Conservation (phyloP, 2,113 vertebrate genomes). For the Ceratotherium simum region DNA sequence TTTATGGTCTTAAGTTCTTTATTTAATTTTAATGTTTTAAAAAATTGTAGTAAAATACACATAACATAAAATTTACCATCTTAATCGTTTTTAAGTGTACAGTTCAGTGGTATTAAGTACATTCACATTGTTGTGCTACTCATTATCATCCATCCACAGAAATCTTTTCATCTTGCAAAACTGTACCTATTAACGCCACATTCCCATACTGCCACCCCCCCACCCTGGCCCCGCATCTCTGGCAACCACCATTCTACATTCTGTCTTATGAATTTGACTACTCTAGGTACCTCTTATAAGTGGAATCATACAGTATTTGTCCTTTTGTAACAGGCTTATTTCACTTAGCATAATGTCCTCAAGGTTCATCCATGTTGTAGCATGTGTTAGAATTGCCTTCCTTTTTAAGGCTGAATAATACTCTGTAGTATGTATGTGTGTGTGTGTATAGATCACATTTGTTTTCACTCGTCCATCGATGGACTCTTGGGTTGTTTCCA, state of each 20-base stretch:
- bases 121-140: not conserved
- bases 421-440: not conserved
- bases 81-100: not conserved
- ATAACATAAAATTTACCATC: not conserved
- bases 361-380: not conserved
- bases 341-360: not conserved
- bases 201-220: not conserved
- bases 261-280: not conserved
- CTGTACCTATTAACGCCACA: not conserved
- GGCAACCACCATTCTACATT: not conserved
- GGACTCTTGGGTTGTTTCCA: not conserved
- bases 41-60: not conserved
- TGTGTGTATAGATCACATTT: not conserved
- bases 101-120: not conserved
- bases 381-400: not conserved
- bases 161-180: not conserved
- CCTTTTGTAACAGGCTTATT: not conserved
- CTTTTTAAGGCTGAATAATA: not conserved
- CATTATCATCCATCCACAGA: not conserved
- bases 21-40: constrained; percentile 53
- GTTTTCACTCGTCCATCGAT: not conserved
- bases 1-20: constrained; percentile 2
- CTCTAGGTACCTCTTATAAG: not conserved
- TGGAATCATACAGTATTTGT: not conserved
- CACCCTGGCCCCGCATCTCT: not conserved